Evolutionary conservation across 2,797 vertebrate species (phyloP).

Genomic region (Hozukius guyotensis): DNA sequence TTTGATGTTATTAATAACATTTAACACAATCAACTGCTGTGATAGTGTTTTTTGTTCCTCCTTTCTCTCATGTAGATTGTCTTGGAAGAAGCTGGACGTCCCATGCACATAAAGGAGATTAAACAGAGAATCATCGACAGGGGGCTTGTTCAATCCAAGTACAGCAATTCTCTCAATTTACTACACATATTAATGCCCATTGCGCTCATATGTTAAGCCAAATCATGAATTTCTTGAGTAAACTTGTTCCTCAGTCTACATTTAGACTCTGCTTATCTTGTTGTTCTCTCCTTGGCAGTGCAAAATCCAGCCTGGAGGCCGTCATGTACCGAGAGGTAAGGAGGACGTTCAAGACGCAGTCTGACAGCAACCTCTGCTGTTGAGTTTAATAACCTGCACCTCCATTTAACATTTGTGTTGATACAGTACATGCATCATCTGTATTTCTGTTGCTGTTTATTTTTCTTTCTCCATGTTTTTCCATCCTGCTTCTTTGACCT

Average conservation of each 20-base stretch:
- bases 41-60: background rate
- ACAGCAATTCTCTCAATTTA: conserved; percentile 9
- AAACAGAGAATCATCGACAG: conserved; percentile 87
- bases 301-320: conserved; percentile 87
- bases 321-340: conserved; percentile 89
- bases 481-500: conserved; percentile 43
- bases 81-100: conserved; percentile 85
- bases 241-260: background rate
- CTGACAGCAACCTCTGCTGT: conserved; percentile 60
- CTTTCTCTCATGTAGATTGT: conserved; percentile 77
- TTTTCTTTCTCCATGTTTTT: conserved; percentile 50
- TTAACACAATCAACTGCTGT: background rate
- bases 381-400: conserved; percentile 36
- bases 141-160: conserved; percentile 88
- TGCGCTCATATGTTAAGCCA: background rate
- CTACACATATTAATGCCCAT: background rate
- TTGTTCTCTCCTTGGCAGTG: conserved; percentile 65
- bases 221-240: background rate
- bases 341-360: background rate
- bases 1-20: background rate
- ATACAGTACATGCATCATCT: conserved; percentile 22
- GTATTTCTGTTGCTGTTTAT: conserved; percentile 40
- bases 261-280: background rate
- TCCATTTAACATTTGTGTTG: conserved; percentile 18
- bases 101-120: conserved; percentile 90